Evolutionary conservation across 2,888 invertebrate genomes (phyloP).

Genomic region (Phaedon cochleariae): DNA sequence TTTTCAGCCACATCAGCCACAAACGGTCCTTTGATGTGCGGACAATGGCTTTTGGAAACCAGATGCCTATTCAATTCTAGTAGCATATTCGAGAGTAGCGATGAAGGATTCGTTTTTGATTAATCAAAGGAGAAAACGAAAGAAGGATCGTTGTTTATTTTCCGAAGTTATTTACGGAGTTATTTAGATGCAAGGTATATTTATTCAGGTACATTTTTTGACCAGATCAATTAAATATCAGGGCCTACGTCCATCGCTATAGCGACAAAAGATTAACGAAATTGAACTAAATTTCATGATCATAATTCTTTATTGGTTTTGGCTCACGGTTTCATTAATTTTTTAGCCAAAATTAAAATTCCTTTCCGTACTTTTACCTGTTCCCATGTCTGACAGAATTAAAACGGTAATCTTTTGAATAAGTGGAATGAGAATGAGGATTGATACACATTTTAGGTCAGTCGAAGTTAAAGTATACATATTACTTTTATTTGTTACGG

Average conservation of each 20-base stretch:
- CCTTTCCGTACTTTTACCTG: background rate
- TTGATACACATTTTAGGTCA: background rate
- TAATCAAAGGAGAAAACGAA: background rate
- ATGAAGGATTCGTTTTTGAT: slow-evolving; percentile 6
- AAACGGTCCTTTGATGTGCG: slow-evolving; percentile 22
- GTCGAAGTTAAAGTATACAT: background rate
- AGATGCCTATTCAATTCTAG: slow-evolving; percentile 28
- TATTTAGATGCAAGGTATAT: background rate
- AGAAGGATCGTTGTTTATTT: background rate
- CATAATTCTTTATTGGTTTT: too few relatives aligned
- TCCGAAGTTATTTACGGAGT: background rate
- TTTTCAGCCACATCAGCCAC: slow-evolving; percentile 16
- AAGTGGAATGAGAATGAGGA: background rate
- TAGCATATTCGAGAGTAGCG: slow-evolving; percentile 11
- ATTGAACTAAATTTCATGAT: too few relatives aligned
- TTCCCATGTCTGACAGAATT: background rate
- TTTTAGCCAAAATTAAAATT: background rate
- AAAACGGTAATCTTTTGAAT: background rate
- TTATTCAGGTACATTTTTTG: background rate
- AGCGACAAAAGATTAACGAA: too few relatives aligned
- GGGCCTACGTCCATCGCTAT: too few relatives aligned
- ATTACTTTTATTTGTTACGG: background rate
- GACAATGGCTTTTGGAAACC: slow-evolving; percentile 23
- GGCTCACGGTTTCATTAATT: background rate
- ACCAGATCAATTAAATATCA: too few relatives aligned